phyloP scores from a whole-genome alignment of 2,888 invertebrate species.

The Nipponacmea schrenckii region DNA sequence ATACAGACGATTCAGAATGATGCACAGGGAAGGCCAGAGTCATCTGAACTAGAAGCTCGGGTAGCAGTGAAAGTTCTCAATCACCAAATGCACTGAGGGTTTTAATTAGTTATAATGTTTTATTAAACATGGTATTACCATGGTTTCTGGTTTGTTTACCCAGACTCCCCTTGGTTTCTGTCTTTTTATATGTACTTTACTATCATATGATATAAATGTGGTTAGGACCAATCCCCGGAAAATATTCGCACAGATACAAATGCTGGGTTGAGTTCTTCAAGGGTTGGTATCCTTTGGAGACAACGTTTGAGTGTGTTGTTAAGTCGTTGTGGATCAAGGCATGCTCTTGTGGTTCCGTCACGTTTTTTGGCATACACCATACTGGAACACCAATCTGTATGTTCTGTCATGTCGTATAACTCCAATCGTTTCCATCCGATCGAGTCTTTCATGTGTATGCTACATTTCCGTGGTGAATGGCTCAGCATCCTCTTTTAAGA shows the following conservation, averaged over 20 bases:
- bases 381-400: constrained; percentile 24
- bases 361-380: constrained; percentile 17
- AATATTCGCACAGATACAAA: constrained; percentile 29
- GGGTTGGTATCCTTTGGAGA: constrained; percentile 27
- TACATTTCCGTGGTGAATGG: constrained; percentile 20
- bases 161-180: too few species aligned
- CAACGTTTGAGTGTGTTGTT: constrained; percentile 28
- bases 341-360: constrained; percentile 21
- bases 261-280: constrained; percentile 33
- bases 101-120: too few species aligned
- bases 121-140: too few species aligned
- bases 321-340: constrained; percentile 29
- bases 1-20: too few species aligned
- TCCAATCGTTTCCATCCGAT: constrained; percentile 21
- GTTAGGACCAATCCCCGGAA: too few species aligned
- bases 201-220: too few species aligned
- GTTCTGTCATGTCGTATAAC: constrained; percentile 26
- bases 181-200: too few species aligned
- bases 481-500: not conserved
- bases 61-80: too few species aligned
- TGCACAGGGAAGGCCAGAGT: too few species aligned
- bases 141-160: too few species aligned
- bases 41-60: too few species aligned
- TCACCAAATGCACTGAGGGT: too few species aligned
- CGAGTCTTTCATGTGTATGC: constrained; percentile 17